Percentiles rank a stretch among this genome's conserved stretches.
These are phyloP conservation scores for Xenentodon cancila DNA, from an alignment of 2,797 vertebrate genomes.

Conservation along the genomic window DNA sequence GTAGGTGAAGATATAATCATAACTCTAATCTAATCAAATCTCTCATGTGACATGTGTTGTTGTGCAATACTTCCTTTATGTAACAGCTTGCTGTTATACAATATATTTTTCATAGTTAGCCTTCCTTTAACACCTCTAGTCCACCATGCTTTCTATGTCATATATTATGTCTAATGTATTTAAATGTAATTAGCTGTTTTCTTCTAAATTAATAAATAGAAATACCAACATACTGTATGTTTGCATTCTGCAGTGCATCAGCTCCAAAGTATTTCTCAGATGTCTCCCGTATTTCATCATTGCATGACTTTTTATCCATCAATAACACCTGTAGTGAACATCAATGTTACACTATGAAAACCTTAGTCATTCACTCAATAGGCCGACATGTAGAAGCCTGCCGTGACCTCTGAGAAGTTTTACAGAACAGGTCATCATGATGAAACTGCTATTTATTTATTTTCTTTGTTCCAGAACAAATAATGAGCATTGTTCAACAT, in stretches of 20 bases:
- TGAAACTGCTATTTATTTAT: not conserved
- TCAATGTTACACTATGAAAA: not conserved
- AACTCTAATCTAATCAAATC: too few relatives aligned
- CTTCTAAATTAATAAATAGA: too few relatives aligned
- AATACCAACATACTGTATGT: not conserved
- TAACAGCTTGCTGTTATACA: too few relatives aligned
- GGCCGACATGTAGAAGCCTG: conserved; percentile 44
- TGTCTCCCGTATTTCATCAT: not conserved
- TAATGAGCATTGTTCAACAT: conserved; percentile 26
- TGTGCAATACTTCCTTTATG: too few relatives aligned
- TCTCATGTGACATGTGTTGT: too few relatives aligned
- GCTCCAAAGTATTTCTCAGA: not conserved
- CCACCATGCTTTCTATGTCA: too few relatives aligned
- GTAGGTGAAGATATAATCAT: too few relatives aligned
- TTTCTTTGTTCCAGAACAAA: conserved; percentile 24
- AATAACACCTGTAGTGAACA: conserved; percentile 5
- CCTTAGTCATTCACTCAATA: conserved; percentile 36
- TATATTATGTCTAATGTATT: too few relatives aligned
- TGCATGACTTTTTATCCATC: not conserved
- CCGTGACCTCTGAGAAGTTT: conserved; percentile 10
- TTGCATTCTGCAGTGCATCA: conserved; percentile 1
- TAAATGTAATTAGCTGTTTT: too few relatives aligned
- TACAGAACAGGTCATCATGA: conserved; percentile 16
- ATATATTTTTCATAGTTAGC: too few relatives aligned
- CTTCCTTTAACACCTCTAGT: too few relatives aligned